Percentiles rank a stretch among this genome's conserved stretches.
Evolutionary conservation across 2,888 invertebrate species (phyloP).

Genomic region (Cantharis rustica): DNA sequence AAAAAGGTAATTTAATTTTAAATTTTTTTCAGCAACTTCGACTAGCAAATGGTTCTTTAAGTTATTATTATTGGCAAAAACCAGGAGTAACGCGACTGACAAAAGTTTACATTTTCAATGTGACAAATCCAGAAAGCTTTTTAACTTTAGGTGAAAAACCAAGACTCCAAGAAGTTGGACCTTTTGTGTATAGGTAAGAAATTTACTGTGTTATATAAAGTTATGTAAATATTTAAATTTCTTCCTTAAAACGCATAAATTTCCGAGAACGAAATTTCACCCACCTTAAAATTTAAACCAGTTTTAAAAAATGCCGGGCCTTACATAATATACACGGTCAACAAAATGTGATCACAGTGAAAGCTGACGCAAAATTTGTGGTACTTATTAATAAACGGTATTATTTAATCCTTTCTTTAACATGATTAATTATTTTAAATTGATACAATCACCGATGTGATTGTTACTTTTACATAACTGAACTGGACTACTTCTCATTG

Average conservation of each 20-base stretch:
- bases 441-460: background rate
- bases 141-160: conserved; percentile 78
- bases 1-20: background rate
- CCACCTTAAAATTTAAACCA: background rate
- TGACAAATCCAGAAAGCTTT: conserved; percentile 83
- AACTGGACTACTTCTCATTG: background rate
- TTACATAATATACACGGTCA: background rate
- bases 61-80: conserved; percentile 88
- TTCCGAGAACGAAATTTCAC: background rate
- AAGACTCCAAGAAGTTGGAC: conserved; percentile 80
- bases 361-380: background rate
- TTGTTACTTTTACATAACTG: background rate
- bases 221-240: background rate
- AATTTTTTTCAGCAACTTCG: conserved; percentile 72
- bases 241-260: background rate
- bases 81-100: conserved; percentile 83
- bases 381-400: background rate
- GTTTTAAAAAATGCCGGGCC: background rate
- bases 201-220: background rate
- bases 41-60: conserved; percentile 82
- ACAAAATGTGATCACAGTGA: background rate
- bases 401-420: background rate
- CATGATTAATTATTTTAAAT: background rate
- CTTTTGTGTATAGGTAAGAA: conserved; percentile 83
- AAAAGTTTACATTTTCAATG: conserved; percentile 88